These are phyloP conservation scores for Callyntrura sp. DNA, from an alignment of 2,888 invertebrate species.

Conservation along the genomic window DNA sequence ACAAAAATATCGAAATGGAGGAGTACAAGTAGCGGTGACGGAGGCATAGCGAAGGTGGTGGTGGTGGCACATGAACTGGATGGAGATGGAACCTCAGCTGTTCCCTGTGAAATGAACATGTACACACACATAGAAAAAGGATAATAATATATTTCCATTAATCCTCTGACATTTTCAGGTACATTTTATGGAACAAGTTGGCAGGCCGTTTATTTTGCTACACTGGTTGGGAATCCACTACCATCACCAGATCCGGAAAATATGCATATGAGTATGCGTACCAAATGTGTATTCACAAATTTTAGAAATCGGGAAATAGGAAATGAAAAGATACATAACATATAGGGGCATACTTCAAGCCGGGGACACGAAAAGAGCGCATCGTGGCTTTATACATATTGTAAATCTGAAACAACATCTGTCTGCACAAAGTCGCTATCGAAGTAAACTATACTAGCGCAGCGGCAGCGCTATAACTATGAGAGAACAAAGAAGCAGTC, in stretches of 20 bases:
- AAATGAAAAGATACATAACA: neutral
- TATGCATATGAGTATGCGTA: conserved; percentile 17
- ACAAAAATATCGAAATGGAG: neutral
- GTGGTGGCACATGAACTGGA: conserved; percentile 20
- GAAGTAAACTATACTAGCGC: too few species aligned
- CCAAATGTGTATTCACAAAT: neutral
- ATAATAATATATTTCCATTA: conserved; percentile 69
- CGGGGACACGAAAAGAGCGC: neutral
- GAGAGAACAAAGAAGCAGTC: neutral
- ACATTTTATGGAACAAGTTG: conserved; percentile 62
- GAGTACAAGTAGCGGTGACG: neutral
- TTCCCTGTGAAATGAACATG: conserved; percentile 48
- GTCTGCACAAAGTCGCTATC: neutral
- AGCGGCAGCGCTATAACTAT: too few species aligned
- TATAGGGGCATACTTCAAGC: neutral
- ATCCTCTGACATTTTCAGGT: conserved; percentile 72
- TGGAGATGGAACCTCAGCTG: conserved; percentile 55
- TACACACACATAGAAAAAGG: conserved; percentile 55
- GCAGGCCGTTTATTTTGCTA: conserved; percentile 55
- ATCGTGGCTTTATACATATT: too few species aligned
- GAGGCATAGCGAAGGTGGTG: too few species aligned
- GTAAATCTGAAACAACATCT: too few species aligned
- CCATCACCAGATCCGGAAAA: neutral
- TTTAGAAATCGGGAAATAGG: neutral
- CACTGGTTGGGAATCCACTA: neutral